Percentiles rank a stretch among this genome's conserved stretches.
Evolutionary conservation across 1,140 invertebrate genomes (phyloP).

Genomic region (Trachymyrmex cornetzi): DNA sequence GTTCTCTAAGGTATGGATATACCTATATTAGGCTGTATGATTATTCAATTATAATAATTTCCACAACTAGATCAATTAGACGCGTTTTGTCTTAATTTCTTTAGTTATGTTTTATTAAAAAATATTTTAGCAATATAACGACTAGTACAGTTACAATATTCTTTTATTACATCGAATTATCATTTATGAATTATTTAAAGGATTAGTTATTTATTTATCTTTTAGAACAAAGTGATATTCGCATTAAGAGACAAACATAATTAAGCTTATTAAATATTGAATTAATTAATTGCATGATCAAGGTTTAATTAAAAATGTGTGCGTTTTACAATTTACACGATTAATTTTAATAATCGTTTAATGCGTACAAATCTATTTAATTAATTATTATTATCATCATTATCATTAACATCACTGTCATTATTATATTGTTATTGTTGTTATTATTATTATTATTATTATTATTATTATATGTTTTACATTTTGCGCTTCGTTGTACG

Average conservation of each 20-base stretch:
- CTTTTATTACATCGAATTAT: not conserved
- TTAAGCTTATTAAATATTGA: not conserved
- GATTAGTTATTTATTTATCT: not conserved
- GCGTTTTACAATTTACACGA: not conserved
- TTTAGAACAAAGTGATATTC: slow-evolving; percentile 40
- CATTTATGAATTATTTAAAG: slow-evolving; percentile 1
- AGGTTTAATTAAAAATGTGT: slow-evolving; percentile 1
- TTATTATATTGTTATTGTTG: slow-evolving; percentile 13
- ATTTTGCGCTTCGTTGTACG: slow-evolving; percentile 48
- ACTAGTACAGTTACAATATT: not conserved
- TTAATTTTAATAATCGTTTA: slow-evolving; percentile 12
- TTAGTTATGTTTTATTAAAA: slow-evolving; percentile 13
- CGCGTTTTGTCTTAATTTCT: not conserved
- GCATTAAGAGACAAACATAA: slow-evolving; percentile 8
- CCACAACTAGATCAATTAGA: not conserved
- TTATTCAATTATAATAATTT: slow-evolving; percentile 11
- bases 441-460: slow-evolving; percentile 39
- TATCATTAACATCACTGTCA: not conserved
- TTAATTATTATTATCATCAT: slow-evolving; percentile 11
- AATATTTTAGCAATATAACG: slow-evolving; percentile 10
- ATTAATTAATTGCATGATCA: slow-evolving; percentile 23
- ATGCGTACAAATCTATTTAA: slow-evolving; percentile 35
- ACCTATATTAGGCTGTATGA: not conserved
- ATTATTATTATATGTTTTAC: slow-evolving; percentile 47
- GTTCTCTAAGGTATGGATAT: not conserved